A percentile compares a stretch with the other conserved stretches of the same genome.
Conservation (phyloP, 2,113 vertebrate genomes). For the Callospermophilus lateralis region DNA sequence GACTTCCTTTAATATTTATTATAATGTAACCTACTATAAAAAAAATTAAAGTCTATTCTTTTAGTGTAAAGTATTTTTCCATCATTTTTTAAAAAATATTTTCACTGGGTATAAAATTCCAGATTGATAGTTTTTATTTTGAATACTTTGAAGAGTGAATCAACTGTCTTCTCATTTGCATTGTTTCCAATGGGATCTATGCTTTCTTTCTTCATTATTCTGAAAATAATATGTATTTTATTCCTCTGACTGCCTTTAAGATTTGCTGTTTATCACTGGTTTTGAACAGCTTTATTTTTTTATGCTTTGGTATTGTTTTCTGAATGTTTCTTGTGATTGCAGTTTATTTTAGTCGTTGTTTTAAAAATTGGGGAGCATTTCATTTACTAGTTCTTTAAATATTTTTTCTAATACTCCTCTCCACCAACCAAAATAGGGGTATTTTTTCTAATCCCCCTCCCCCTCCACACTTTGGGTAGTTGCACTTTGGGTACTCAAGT, state of each 20-base stretch:
- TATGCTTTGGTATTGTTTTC: background rate
- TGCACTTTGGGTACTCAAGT: background rate
- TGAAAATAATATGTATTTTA: background rate
- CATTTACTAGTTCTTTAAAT: background rate
- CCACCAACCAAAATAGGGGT: background rate
- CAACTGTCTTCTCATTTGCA: background rate
- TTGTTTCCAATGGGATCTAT: background rate
- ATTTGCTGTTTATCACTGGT: background rate
- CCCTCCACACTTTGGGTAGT: background rate
- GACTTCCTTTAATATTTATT: slow-evolving; percentile 3
- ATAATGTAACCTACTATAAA: background rate
- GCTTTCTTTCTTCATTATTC: background rate
- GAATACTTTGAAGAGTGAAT: background rate
- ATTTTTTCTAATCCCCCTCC: too few relatives aligned
- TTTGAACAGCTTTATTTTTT: background rate
- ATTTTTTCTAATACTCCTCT: background rate
- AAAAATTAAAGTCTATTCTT: background rate
- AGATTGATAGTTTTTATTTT: background rate
- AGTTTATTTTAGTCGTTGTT: background rate
- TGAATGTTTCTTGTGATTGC: background rate
- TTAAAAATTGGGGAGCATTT: background rate
- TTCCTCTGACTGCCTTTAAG: background rate
- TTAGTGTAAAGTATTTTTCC: background rate
- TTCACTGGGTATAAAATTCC: background rate
- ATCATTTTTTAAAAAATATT: slow-evolving; percentile 37